Base-by-base conservation (phyloP, 2,113 vertebrate species). In the Xenotilapia longispinis region DNA sequence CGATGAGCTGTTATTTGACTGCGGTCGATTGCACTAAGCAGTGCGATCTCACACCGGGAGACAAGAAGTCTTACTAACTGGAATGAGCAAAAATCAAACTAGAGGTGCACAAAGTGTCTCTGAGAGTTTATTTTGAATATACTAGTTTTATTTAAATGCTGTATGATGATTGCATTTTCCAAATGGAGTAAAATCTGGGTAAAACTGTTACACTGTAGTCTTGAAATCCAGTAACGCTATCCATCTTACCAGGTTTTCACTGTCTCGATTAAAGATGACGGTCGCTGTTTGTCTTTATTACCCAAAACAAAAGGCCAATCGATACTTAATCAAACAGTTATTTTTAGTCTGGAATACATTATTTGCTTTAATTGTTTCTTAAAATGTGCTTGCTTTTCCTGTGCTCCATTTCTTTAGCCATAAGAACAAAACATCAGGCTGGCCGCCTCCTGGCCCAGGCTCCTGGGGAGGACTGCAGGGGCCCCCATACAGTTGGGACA, bases 401-500 rank as follows among this genome's bases (percentile, higher is more conserved):
- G 2, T 63, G 10, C 7, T 83, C 38, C 88, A 3, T 45, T 9
- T 89, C 33, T 93, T 58, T 92, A 99, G 98, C 96, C 98, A 99
- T 96, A 98, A 97, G 95, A 98, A 96, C 87, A 99, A 99, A 96
- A 97, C 98, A 89, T 97, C 98, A 28, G 98, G 97, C 95, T 99
- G 98, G 98, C 97, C 98, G 6, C 97, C 98, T 84, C 97, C 98
- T 10, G 91, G 93, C 84, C 96, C 97, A 7, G 97, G 97, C 91
- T 97, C 97, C 96, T 99, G 98, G 98, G 95, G 94, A 38, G 97
- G 97, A 95, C 97, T 97, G 90, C 98, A 98, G 96, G 98, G 97
- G 7, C 96, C 97, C 80, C 97, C 97, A 26, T 99, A 97, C 96
- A 97, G 97, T 95, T 99, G 98, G 98, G 98, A 99, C 94, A 97